These are phyloP conservation scores for Corythoichthys haematopterus DNA, from an alignment of 2,113 vertebrate genomes.

Conservation along the genomic window DNA sequence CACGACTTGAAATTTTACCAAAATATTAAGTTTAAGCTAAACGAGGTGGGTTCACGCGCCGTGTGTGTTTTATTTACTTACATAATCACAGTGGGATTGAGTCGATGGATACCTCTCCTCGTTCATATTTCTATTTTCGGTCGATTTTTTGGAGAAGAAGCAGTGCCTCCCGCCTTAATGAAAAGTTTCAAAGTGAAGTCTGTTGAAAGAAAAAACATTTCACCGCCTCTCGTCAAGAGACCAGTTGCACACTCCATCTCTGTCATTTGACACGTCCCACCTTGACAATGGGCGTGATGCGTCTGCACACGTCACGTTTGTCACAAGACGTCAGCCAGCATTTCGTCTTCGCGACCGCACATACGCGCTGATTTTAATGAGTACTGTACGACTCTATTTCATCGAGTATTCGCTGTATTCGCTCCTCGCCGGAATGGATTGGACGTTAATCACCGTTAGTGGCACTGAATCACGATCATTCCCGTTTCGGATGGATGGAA, in stretches of 20 bases:
- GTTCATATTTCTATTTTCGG: not conserved
- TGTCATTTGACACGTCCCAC: conserved; percentile 2
- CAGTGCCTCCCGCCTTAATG: not conserved
- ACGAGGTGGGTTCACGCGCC: not conserved
- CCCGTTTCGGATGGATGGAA: too few relatives aligned
- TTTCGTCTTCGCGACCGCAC: not conserved
- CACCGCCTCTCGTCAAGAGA: not conserved
- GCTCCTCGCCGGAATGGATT: too few relatives aligned
- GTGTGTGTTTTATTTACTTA: not conserved
- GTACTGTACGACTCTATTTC: not conserved
- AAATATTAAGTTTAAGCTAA: not conserved
- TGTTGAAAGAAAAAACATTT: not conserved
- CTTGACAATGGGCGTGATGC: conserved; percentile 4
- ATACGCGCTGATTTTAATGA: not conserved
- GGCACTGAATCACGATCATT: too few relatives aligned
- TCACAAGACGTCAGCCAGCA: not conserved
- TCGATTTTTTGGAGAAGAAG: not conserved
- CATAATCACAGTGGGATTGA: not conserved
- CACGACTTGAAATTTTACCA: not conserved
- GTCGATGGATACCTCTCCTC: not conserved
- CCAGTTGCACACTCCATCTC: not conserved
- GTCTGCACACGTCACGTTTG: not conserved
- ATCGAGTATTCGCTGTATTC: not conserved
- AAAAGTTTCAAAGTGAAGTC: not conserved
- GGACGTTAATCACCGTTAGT: too few relatives aligned